Percentiles rank a stretch among this genome's conserved stretches.
Evolutionary conservation across 35 echinoderm and acorn worm genomes (phyloP).

Genomic region (Ophiothrix spiculata): DNA sequence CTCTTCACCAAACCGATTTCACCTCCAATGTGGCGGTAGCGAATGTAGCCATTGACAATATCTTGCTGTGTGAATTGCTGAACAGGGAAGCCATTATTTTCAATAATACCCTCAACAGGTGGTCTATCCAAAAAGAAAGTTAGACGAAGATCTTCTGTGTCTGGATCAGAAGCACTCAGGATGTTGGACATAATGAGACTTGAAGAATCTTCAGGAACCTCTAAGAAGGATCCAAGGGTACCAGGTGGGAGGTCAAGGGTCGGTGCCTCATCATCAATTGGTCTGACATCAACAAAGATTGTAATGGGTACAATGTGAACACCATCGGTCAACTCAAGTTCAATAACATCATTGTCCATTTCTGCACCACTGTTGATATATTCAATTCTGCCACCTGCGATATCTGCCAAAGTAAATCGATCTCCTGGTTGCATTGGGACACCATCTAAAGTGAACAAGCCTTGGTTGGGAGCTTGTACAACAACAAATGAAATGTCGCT

Average conservation of each 20-base stretch:
- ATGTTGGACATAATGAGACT: conserved; percentile 94
- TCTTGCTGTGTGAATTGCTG: conserved; percentile 86
- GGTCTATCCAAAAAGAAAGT: conserved; percentile 71
- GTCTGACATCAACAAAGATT: conserved; percentile 51
- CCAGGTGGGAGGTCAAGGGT: conserved; percentile 84
- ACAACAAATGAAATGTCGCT: conserved; percentile 51
- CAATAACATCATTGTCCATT: conserved; percentile 49
- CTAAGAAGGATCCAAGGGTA: conserved; percentile 80
- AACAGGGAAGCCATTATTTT: conserved; percentile 61
- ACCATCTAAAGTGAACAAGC: conserved; percentile 37
- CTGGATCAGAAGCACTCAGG: conserved; percentile 98
- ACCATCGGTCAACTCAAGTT: conserved; percentile 88
- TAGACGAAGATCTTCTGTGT: conserved; percentile 89
- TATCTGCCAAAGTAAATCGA: conserved; percentile 67
- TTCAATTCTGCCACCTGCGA: conserved; percentile 42
- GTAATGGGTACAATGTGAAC: conserved; percentile 82
- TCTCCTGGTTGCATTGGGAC: conserved; percentile 64
- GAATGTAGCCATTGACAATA: conserved; percentile 87
- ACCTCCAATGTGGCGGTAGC: conserved; percentile 87
- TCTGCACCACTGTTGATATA: conserved; percentile 89
- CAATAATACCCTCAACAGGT: conserved; percentile 67
- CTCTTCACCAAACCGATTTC: conserved; percentile 86
- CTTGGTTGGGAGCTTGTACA: conserved; percentile 38
- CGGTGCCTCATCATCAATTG: conserved; percentile 97
- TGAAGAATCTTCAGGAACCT: conserved; percentile 72